Base-by-base conservation (phyloP, 2,797 vertebrate species). In the Manis javanica region DNA sequence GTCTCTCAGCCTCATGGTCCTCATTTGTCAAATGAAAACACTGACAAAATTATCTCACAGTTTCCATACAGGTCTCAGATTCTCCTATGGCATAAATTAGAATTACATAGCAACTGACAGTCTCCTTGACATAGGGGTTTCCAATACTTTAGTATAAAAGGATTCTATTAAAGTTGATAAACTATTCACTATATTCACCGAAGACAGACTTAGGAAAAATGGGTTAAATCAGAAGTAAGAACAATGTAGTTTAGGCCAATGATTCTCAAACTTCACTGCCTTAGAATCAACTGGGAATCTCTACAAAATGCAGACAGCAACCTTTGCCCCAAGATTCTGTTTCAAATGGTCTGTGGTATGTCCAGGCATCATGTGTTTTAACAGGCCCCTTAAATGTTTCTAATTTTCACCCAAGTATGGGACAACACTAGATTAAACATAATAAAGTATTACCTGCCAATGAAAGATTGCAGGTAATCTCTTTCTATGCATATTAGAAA, bases 401-500 rank as follows among this genome's bases (percentile, higher is more conserved):
- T 46, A 77, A 81, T 93, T 88, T 92, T 78, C 61, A 83, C 16
- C 18, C 13, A 88, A 4, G 7, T 66, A 1, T 92, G 37, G 11
- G 85, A 61, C 46, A 93, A 4, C 12, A 55, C 10, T 83, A 9
- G 19, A 51, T 86, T 79, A 69, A 18, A 64, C 11, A 7, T 55
- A 53, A 55, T 72, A 95, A 92, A 88, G 68, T 93, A 82, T 24
- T 71, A 61, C 6, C 14, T 63, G 5, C 16, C 23, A 72, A 64
- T 1, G 3, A 78, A 79, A 53, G 4, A n/a, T 68, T 71, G 69
- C 2, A 64, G 21, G 66, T 74, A 82, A 82, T 63, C 4, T 21
- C 59, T 79, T 95, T 85, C 42, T 78, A 69, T 55, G 61, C 83
- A 53, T 39, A 63, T 64, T 88, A 68, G 24, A 64, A 95, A 95